Evolutionary conservation across 2,797 vertebrate species (phyloP).

Genomic region (Lepus oiostolus): DNA sequence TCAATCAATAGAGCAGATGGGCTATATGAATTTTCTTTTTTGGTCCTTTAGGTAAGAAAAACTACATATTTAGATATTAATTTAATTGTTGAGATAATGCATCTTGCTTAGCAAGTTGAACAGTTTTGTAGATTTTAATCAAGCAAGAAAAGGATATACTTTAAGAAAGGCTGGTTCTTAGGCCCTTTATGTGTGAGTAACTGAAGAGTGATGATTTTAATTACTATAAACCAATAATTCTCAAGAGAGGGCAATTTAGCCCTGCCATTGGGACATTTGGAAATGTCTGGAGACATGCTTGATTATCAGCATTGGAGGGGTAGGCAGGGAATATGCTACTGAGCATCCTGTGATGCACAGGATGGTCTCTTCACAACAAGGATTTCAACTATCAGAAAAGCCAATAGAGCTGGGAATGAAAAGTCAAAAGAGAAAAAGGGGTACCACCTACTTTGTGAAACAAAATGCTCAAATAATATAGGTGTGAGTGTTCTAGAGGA

Average conservation of each 20-base stretch:
- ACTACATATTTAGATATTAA: constrained; percentile 53
- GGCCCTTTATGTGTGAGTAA: constrained; percentile 27
- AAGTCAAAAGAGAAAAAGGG: constrained; percentile 54
- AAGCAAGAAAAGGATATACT: constrained; percentile 56
- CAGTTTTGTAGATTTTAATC: constrained; percentile 46
- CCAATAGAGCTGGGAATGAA: background rate
- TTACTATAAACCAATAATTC: constrained; percentile 48
- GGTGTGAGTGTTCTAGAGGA: constrained; percentile 50
- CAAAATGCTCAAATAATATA: constrained; percentile 31
- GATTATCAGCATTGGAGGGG: constrained; percentile 39
- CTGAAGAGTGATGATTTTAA: constrained; percentile 57
- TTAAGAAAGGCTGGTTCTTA: constrained; percentile 51
- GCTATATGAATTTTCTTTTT: constrained; percentile 51
- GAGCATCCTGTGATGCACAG: constrained; percentile 2
- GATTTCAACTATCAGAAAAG: constrained; percentile 47
- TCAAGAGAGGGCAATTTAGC: constrained; percentile 44
- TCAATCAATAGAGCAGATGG: constrained; percentile 1
- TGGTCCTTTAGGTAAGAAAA: constrained; percentile 62
- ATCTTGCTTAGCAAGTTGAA: constrained; percentile 52
- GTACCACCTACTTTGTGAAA: constrained; percentile 25
- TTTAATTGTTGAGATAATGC: constrained; percentile 62
- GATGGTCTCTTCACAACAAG: background rate
- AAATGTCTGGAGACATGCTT: constrained; percentile 60
- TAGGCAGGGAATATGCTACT: constrained; percentile 26
- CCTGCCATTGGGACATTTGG: background rate